phyloP scores from a whole-genome alignment of 2,888 invertebrate genomes.

The Metopia argyrocephala region DNA sequence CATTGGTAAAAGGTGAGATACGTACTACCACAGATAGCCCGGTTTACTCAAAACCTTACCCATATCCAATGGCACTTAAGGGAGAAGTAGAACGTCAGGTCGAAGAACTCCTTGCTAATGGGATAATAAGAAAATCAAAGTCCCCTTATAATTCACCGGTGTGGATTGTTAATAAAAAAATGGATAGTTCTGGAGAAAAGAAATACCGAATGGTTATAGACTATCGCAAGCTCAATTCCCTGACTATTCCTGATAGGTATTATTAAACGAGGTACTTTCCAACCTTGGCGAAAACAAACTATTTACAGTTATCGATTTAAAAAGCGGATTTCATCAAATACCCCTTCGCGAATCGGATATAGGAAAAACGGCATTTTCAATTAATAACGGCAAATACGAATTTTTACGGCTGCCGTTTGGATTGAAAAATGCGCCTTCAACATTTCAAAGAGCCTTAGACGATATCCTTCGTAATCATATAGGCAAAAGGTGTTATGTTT shows the following conservation, averaged over 20 bases:
- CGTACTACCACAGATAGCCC: not conserved
- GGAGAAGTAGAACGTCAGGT: not conserved
- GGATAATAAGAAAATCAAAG: constrained; percentile 2
- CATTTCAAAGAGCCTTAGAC: too few species aligned
- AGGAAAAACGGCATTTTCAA: constrained; percentile 12
- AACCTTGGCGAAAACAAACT: too few species aligned
- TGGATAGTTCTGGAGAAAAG: constrained; percentile 2
- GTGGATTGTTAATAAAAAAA: constrained; percentile 3
- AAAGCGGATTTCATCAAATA: constrained; percentile 26
- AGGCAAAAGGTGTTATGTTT: constrained; percentile 26
- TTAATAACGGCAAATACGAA: too few species aligned
- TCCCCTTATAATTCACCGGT: constrained; percentile 9
- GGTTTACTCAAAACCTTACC: not conserved
- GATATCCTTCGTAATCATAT: constrained; percentile 4
- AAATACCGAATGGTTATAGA: not conserved
- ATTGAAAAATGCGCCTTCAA: too few species aligned
- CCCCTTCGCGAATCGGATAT: constrained; percentile 7
- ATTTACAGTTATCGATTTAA: constrained; percentile 4
- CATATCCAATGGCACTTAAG: not conserved
- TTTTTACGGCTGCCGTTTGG: too few species aligned
- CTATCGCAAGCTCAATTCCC: too few species aligned
- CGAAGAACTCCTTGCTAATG: not conserved
- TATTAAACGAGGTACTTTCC: too few species aligned
- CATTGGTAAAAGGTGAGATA: constrained; percentile 23
- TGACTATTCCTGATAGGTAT: too few species aligned